Percentiles rank a stretch among this genome's conserved stretches.
Evolutionary conservation across 92 coral and sea anemone species (phyloP).

Genomic region (Paramuricea clavata): DNA sequence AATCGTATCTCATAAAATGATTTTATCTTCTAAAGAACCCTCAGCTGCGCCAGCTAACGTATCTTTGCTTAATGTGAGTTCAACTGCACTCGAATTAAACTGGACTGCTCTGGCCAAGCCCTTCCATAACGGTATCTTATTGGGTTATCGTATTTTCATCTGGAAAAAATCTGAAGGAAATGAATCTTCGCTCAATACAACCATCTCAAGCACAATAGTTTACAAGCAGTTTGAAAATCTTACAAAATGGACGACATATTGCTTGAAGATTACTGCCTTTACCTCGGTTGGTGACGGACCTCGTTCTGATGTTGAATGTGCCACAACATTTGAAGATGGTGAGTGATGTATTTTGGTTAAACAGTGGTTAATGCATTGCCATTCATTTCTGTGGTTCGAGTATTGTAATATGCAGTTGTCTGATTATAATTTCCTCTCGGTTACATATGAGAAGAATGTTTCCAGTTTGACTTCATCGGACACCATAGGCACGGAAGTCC

Average conservation of each 20-base stretch:
- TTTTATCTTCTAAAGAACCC: conserved; percentile 37
- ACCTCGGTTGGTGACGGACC: conserved; percentile 24
- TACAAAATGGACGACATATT: conserved; percentile 26
- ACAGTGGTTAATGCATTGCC: neutral
- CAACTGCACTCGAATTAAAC: conserved; percentile 51
- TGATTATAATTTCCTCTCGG: no score
- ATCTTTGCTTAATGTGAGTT: conserved; percentile 49
- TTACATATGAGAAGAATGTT: no score
- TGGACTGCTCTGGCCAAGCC: conserved; percentile 66
- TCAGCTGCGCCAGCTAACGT: conserved; percentile 46
- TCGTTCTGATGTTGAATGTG: neutral
- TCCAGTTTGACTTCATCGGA: no score
- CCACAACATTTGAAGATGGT: conserved; percentile 41
- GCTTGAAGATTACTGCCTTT: conserved; percentile 16
- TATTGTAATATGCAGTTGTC: no score
- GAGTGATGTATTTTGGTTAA: neutral
- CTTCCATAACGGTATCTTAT: conserved; percentile 76
- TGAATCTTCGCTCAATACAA: neutral
- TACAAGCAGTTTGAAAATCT: neutral
- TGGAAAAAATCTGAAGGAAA: conserved; percentile 23
- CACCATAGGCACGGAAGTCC: no score
- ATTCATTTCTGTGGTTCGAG: no score
- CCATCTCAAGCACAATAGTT: neutral
- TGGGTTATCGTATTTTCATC: conserved; percentile 67
- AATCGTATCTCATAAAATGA: neutral